Conservation (phyloP, 2,113 vertebrate species). For the Emydocephalus ijimae region DNA sequence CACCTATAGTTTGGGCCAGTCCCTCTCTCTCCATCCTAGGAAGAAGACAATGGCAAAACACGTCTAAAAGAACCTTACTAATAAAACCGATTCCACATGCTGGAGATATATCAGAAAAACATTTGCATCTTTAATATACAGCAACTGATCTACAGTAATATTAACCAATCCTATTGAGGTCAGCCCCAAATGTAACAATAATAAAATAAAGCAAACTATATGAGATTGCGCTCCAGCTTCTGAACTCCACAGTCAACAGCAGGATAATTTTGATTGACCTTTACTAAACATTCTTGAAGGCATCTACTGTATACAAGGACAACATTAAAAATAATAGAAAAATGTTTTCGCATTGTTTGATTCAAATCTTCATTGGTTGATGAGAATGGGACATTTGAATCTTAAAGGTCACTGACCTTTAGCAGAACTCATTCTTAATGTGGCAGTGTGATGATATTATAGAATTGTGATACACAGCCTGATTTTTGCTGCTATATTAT, state of each 20-base stretch:
- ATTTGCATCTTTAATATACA: background rate
- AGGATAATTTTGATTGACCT: background rate
- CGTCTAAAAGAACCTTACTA: background rate
- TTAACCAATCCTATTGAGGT: background rate
- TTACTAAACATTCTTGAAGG: background rate
- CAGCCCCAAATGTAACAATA: background rate
- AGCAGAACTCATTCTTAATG: background rate
- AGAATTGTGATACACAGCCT: background rate
- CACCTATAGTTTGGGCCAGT: background rate
- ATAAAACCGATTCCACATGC: background rate
- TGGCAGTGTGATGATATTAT: background rate
- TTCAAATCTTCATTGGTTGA: background rate
- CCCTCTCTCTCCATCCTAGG: background rate
- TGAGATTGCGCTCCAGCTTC: background rate
- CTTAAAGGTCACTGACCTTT: background rate
- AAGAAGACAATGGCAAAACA: background rate
- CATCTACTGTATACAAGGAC: background rate
- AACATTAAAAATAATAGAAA: background rate
- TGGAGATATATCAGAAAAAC: background rate
- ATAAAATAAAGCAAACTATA: background rate
- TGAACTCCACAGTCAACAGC: background rate
- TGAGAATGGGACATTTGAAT: background rate
- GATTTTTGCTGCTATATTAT: background rate
- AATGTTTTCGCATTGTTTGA: background rate
- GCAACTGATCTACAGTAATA: background rate